phyloP scores from a whole-genome alignment of 2,113 vertebrate species.

The Arvicanthis niloticus region DNA sequence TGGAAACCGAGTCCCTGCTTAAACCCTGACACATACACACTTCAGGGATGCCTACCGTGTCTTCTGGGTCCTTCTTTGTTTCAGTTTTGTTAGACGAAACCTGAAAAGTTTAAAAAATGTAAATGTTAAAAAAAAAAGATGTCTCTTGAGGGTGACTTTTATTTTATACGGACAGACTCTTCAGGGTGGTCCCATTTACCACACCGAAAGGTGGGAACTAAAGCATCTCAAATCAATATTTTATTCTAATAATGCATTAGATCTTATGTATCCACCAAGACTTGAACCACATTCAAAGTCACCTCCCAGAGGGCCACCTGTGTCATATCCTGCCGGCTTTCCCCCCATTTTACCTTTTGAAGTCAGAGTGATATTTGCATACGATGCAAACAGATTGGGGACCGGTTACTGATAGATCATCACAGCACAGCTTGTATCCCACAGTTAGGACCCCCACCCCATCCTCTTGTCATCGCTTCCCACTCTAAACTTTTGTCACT shows the following conservation, averaged over 20 bases:
- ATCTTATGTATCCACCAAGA: background rate
- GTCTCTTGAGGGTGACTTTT: background rate
- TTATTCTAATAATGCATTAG: background rate
- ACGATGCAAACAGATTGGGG: background rate
- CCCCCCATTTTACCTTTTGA: conserved; percentile 3
- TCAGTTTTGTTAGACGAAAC: conserved; percentile 89
- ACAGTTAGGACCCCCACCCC: background rate
- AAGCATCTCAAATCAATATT: background rate
- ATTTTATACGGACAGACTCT: background rate
- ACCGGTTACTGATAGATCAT: background rate
- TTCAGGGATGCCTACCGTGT: conserved; percentile 84
- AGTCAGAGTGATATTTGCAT: background rate
- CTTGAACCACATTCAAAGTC: background rate
- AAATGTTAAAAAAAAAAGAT: conserved; percentile 42
- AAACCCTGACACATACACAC: background rate
- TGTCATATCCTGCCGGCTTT: background rate
- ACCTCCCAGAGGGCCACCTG: background rate
- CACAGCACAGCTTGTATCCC: rapidly evolving
- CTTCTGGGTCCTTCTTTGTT: conserved; percentile 86
- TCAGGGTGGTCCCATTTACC: background rate
- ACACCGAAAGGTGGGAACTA: background rate
- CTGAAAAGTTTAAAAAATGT: conserved; percentile 79
- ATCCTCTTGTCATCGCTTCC: background rate
- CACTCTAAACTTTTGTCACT: rapidly evolving
- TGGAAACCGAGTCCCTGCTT: background rate